phyloP scores from a whole-genome alignment of 2,888 invertebrate species.

The Eupelmus urozonus region DNA sequence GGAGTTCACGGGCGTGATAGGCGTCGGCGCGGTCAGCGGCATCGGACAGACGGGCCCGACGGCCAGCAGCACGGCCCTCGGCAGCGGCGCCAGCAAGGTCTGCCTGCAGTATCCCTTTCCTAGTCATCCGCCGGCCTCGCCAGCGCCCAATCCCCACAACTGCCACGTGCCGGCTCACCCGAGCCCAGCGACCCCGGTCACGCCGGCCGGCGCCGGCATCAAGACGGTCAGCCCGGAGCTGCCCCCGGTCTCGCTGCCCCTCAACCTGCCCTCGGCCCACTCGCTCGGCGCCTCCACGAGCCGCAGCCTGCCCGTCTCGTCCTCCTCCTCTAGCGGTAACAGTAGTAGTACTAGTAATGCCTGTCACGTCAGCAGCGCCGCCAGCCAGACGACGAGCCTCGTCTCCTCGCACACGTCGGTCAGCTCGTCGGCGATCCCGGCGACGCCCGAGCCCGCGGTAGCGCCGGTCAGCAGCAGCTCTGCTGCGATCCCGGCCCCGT shows the following conservation, averaged over 20 bases:
- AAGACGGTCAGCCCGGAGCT: constrained; percentile 73
- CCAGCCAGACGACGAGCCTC: neutral
- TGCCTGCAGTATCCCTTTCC: constrained; percentile 88
- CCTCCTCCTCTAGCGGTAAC: constrained; percentile 59
- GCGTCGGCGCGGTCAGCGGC: constrained; percentile 68
- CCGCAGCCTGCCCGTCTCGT: constrained; percentile 59
- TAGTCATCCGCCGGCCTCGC: constrained; percentile 83
- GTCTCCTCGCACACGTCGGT: neutral
- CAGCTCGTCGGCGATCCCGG: neutral
- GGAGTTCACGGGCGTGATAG: constrained; percentile 78
- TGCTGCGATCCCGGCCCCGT: constrained; percentile 55
- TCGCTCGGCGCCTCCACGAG: constrained; percentile 56
- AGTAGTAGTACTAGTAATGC: constrained; percentile 42
- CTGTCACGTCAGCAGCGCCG: neutral
- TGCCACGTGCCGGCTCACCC: constrained; percentile 70
- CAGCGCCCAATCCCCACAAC: constrained; percentile 65
- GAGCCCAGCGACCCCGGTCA: constrained; percentile 73
- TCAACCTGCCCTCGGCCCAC: constrained; percentile 61
- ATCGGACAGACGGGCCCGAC: constrained; percentile 63
- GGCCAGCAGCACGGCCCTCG: constrained; percentile 61
- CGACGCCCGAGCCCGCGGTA: constrained; percentile 28
- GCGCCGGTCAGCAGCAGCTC: constrained; percentile 17
- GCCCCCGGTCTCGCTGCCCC: constrained; percentile 70
- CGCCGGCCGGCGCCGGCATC: constrained; percentile 72
- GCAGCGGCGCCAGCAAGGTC: constrained; percentile 77